Base-by-base conservation (phyloP, 2,797 vertebrate species). In the Borostomias antarcticus region DNA sequence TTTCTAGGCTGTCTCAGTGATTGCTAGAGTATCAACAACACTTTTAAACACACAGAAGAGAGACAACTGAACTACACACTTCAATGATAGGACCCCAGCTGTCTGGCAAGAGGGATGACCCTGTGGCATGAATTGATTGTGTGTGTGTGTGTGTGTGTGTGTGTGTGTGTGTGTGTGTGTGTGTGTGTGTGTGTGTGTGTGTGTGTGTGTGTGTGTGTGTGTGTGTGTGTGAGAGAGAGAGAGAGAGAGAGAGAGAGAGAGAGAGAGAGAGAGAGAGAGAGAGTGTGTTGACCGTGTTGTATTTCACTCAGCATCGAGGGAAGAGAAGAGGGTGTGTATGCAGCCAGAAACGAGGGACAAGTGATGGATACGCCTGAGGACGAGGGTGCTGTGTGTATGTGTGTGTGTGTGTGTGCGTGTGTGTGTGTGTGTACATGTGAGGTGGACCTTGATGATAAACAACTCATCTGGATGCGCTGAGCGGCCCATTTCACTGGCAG, bases 361-460 rank as follows among this genome's bases (percentile, higher is more conserved):
- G 10, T 35, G 10, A 10, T 5, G 33, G 5, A 43, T n/a, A n/a
- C n/a, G n/a, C n/a, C n/a, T n/a, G n/a, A n/a, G n/a, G n/a, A n/a
- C n/a, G n/a, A 62, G 72, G 64, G 0, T 51, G 35, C 53, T 68
- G 37, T 59, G 29, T 28, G 53, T 59, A 58, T 48, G 64, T 68
- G 29, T 51, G 51, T 68, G 64, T 70, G 52, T 33, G 68, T 53
- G 48, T 29, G 17, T 64, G 45, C 7, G 59, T 23, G 50, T 11
- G 3, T 21, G 11, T 23, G 7, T 51, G 40, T 17, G 40, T 15
- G 15, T 15, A 43, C 40, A 11, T 17, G 13, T 4, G n/a, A 43
- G 40, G 40, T 2, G 40, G 15, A 17, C n/a, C n/a, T n/a, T n/a
- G n/a, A n/a, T n/a, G n/a, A n/a, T n/a, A n/a, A n/a, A n/a, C n/a